phyloP scores from a whole-genome alignment of 2,113 vertebrate species.

The Elephas maximus region DNA sequence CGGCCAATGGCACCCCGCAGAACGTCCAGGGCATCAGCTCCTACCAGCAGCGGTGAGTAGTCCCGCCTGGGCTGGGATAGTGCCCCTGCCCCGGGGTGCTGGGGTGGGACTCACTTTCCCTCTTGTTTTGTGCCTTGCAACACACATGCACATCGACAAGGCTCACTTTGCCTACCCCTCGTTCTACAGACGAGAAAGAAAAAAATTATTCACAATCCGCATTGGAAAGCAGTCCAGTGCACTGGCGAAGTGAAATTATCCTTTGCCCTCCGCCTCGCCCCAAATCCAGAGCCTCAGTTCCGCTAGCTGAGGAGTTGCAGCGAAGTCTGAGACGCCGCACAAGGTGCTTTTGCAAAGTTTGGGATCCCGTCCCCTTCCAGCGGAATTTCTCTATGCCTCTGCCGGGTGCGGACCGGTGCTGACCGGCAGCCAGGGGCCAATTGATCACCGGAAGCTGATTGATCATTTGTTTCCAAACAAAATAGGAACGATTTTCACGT shows the following conservation, averaged over 20 bases:
- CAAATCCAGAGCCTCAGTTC: not conserved
- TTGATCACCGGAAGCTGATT: constrained; percentile 89
- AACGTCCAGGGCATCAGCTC: constrained; percentile 96
- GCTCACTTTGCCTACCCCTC: constrained; percentile 75
- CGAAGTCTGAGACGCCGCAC: constrained; percentile 74
- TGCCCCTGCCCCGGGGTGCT: constrained; percentile 72
- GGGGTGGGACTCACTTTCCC: constrained; percentile 86
- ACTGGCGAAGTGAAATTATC: constrained; percentile 58
- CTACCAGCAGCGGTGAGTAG: constrained; percentile 98
- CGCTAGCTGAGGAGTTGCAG: constrained; percentile 71
- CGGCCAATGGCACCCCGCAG: constrained; percentile 96
- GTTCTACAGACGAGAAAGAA: constrained; percentile 18
- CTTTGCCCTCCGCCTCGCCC: constrained; percentile 70
- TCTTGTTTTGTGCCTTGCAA: constrained; percentile 82
- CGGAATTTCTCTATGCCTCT: constrained; percentile 86
- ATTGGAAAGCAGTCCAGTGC: constrained; percentile 53
- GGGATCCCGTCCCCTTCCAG: constrained; percentile 84
- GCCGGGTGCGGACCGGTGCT: constrained; percentile 82
- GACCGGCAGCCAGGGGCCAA: constrained; percentile 87
- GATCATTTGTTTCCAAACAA: constrained; percentile 90
- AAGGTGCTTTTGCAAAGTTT: constrained; percentile 88
- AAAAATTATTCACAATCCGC: not conserved
- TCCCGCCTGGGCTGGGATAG: constrained; percentile 71
- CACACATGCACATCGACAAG: constrained; percentile 60
- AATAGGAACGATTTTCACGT: constrained; percentile 88